These are phyloP conservation scores for Drosophila novamexicana DNA, from an alignment of 1,140 invertebrate species.

Conservation along the genomic window DNA sequence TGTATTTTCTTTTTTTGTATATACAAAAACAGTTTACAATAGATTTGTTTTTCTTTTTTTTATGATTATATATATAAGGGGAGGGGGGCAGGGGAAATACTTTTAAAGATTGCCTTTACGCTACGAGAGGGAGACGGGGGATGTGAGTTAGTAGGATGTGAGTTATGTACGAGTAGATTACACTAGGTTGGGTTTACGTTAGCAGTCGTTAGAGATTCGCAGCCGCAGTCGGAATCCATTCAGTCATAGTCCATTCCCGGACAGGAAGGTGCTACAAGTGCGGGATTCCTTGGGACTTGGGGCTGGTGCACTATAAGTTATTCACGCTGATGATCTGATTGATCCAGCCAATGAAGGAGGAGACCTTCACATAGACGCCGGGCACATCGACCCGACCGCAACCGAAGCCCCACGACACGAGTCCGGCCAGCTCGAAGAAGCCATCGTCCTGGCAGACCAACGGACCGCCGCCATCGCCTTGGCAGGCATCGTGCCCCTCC, in stretches of 20 bases:
- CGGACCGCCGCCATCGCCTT: constrained; percentile 96
- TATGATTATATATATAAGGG: constrained; percentile 47
- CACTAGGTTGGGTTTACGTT: constrained; percentile 76
- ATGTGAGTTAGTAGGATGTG: constrained; percentile 30
- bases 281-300: constrained; percentile 48
- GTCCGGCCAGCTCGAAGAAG: constrained; percentile 94
- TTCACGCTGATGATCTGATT: constrained; percentile 98
- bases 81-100: constrained; percentile 48
- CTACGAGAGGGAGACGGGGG: constrained; percentile 15
- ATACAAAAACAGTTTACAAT: constrained; percentile 79
- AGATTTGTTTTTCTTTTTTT: constrained; percentile 43
- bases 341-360: constrained; percentile 97
- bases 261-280: constrained; percentile 59
- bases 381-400: constrained; percentile 95
- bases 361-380: constrained; percentile 97
- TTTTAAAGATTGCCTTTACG: constrained; percentile 46
- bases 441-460: constrained; percentile 96
- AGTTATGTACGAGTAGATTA: constrained; percentile 74
- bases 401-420: constrained; percentile 95
- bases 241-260: constrained; percentile 51
- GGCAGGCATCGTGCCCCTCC: constrained; percentile 96
- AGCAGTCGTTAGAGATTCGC: constrained; percentile 55
- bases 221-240: constrained; percentile 44
- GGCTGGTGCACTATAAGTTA: constrained; percentile 88
- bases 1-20: constrained; percentile 75